Evolutionary conservation across 2,888 invertebrate species (phyloP), one percentile per base, ranked within the genome.

Genomic region (Leucoma salicis): DNA sequence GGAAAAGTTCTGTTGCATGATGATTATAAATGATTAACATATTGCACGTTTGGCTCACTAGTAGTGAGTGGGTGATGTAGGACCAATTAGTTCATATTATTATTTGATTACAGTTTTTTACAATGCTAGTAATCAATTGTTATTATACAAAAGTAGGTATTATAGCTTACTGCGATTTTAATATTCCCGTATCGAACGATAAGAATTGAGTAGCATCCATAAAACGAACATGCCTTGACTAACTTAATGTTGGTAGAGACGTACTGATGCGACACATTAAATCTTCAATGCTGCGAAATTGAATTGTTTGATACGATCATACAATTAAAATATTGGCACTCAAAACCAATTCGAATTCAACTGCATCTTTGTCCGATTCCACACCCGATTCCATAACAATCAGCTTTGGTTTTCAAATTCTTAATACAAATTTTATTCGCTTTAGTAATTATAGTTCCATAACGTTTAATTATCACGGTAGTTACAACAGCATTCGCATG

Each of bases 401-500:
- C 54, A 63, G 62, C 64, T 62, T 64, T 49, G 35, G 38, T 46
- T 53, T 58, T 52, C 49, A 4, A 56, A 55, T 50, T 57, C 54
- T 42, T 53, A 38, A 57, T 52, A 52, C 43, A 61, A 53, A 63
- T 63, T 70, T 63, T 59, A 67, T 69, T 68, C 58, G 77, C 74
- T 74, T 78, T 71, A 72, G 67, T 72, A 65, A 66, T 52, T 63
- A 54, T 62, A 63, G 64, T 66, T 63, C 61, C 63, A 68, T 72
- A 60, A 66, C 63, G 66, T 60, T 57, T 65, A 53, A 59, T 67
- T 67, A 67, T 78, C 85, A 85, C 85, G 78, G 81, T 87, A 86
- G 84, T 75, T 78, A 71, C 56, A 73, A 70, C 74, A 78, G 79
- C 73, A 83, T 82, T 80, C 76, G 80, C 80, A 81, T 81, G 79